Evolutionary conservation across 2,113 vertebrate species (phyloP).

Genomic region (Pardalotus punctatus): DNA sequence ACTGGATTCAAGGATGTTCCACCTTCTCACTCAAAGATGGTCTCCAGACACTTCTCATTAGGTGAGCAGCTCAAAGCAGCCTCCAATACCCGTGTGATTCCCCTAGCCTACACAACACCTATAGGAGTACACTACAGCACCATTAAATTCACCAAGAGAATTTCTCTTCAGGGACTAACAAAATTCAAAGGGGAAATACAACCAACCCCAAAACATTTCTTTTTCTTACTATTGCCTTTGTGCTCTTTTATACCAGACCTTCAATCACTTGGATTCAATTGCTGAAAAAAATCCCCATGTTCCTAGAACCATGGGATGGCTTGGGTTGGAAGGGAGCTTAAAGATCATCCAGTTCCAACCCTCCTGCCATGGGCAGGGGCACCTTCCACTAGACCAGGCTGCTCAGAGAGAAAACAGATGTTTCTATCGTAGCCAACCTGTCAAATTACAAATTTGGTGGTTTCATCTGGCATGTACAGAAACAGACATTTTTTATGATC

Average conservation of each 20-base stretch:
- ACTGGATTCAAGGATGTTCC: not conserved
- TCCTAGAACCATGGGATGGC: not conserved
- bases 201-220: not conserved
- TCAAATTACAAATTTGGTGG: not conserved
- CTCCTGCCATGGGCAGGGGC: not conserved
- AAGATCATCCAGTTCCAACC: not conserved
- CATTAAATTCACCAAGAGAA: not conserved
- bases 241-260: not conserved
- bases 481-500: not conserved
- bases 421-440: not conserved
- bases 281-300: not conserved
- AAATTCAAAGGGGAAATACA: not conserved
- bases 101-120: not conserved
- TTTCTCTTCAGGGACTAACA: not conserved
- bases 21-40: not conserved
- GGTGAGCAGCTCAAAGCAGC: not conserved
- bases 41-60: not conserved
- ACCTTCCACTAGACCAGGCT: not conserved
- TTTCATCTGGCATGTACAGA: not conserved
- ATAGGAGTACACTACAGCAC: accelerated
- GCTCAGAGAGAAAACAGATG: not conserved
- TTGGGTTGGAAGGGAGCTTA: not conserved
- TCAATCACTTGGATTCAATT: not conserved
- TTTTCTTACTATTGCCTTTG: not conserved
- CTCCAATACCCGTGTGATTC: not conserved